Base-by-base conservation (phyloP, 2,797 vertebrate species). In the Myotis vivesi region DNA sequence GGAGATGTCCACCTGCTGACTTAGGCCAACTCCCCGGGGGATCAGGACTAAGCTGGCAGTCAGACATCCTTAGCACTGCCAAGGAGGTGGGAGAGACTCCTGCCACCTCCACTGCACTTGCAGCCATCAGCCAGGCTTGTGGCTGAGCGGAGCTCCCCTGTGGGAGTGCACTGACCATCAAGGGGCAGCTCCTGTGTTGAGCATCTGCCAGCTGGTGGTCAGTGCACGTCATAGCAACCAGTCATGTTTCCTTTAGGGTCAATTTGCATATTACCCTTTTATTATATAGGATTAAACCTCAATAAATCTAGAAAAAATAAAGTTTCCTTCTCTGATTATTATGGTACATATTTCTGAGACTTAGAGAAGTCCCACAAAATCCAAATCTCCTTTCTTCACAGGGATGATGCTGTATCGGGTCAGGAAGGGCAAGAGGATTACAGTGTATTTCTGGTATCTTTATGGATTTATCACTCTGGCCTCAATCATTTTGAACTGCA, bases 381-480 rank as follows among this genome's bases (percentile, higher is more conserved):
- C 80, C 33, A 44, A 95, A 92, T 89, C 80, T 86, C 76, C 20
- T 76, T 75, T 96, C 71, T 81, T 91, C 62, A 23, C 13, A 13
- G 30, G 25, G 59, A 82, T 96, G 51, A 81, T 46, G 83, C 36
- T 88, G 38, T 88, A 87, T 94, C 30, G 81, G 75, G 77, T 95
- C 80, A 81, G 95, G 44, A 87, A 46, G 49, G 33, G 69, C 77
- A 93, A 97, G 76, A 88, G 38, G 87, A 87, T 92, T 94, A 87
- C 41, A 79, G 19, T 66, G 68, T 75, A 86, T 92, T 92, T 59
- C 23, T 89, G n/a, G 68, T 96, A 87, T 64, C 30, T 77, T 95
- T 89, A 64, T 68, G 59, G 80, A 90, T 87, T 96, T 93, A 95
- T n/a, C 73, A 95, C 92, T 90, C 66, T 95, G 89, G 16, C 41